phyloP scores from a whole-genome alignment of 2,113 vertebrate species.

The Chionomys nivalis region DNA sequence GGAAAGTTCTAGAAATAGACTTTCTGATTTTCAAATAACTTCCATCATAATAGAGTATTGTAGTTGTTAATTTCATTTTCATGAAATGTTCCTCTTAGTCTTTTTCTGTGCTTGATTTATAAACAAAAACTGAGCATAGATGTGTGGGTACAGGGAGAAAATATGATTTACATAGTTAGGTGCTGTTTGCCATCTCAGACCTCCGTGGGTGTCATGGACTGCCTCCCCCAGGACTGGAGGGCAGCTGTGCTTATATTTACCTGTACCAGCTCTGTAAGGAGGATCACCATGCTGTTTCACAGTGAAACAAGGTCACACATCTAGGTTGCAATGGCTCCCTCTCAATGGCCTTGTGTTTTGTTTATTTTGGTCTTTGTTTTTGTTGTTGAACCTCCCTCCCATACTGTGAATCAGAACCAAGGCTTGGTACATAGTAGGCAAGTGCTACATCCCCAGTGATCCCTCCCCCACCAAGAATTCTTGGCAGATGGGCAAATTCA shows the following conservation, averaged over 20 bases:
- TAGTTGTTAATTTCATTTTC: background rate
- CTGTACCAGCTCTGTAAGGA: background rate
- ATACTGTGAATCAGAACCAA: background rate
- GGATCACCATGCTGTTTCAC: background rate
- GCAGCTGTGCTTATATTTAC: background rate
- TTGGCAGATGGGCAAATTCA: background rate
- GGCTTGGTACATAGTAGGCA: background rate
- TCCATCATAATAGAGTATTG: background rate
- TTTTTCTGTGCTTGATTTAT: background rate
- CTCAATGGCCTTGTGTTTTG: background rate
- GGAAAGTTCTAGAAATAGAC: background rate
- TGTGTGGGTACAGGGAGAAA: too few relatives aligned
- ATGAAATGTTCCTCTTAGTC: background rate
- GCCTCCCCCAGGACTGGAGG: background rate
- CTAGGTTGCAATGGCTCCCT: background rate
- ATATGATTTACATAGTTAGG: background rate
- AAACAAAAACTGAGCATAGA: background rate
- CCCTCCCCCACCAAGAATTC: background rate
- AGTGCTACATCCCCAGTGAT: background rate
- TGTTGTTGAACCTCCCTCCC: background rate
- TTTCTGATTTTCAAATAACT: background rate
- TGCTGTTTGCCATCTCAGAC: background rate
- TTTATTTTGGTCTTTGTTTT: background rate
- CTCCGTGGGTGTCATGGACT: background rate
- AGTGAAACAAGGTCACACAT: background rate